Evolutionary conservation across 2,888 invertebrate genomes (phyloP), one percentile per base, ranked within the genome.

Genomic region (Embidobia sp.): DNA sequence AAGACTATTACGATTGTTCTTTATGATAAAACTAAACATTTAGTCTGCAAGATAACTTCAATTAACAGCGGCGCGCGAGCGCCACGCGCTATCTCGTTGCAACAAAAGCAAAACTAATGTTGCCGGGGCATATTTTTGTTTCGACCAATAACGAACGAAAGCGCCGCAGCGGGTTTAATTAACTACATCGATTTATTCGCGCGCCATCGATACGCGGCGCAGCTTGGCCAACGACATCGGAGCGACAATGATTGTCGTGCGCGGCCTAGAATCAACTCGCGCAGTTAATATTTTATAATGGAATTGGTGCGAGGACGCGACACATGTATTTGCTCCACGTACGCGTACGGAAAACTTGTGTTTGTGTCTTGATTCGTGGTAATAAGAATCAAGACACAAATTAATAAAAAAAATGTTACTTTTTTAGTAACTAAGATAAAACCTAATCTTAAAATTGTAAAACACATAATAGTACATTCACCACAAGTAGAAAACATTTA

Each of bases 381-480:
- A 77, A 51, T 75, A 75, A 79, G 84, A 82, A 83, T 82, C 83
- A 84, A 85, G 85, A 83, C 85, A 83, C 84, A 84, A 86, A 86
- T 86, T 85, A 86, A 86, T n/a, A n/a, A n/a, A n/a, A n/a, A n/a
- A n/a, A n/a, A n/a, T n/a, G n/a, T n/a, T n/a, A n/a, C n/a, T n/a
- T n/a, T n/a, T n/a, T n/a, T n/a, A n/a, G n/a, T n/a, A n/a, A n/a
- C n/a, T n/a, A n/a, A n/a, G n/a, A n/a, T n/a, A n/a, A n/a, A n/a
- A n/a, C n/a, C n/a, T n/a, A n/a, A n/a, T n/a, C n/a, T n/a, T n/a
- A n/a, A n/a, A n/a, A n/a, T n/a, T n/a, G n/a, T n/a, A n/a, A n/a
- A n/a, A n/a, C n/a, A n/a, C n/a, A n/a, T n/a, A n/a, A n/a, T n/a
- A n/a, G n/a, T n/a, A n/a, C n/a, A n/a, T n/a, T n/a, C n/a, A n/a